Evolutionary conservation across 2,888 invertebrate species (phyloP).

Genomic region (Gasteruption jaculator): DNA sequence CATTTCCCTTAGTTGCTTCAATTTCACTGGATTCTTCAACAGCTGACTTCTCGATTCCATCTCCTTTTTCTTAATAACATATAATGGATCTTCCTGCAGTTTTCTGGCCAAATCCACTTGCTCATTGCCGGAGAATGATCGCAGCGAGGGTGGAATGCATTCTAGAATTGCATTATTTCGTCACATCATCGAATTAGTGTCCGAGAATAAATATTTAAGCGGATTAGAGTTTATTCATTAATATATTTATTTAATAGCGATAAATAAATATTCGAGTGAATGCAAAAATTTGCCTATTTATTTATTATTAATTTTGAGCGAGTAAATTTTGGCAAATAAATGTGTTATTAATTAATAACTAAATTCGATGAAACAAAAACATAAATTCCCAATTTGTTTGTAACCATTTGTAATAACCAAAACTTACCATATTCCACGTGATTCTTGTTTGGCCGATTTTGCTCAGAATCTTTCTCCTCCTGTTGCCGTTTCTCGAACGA

Average conservation of each 20-base stretch:
- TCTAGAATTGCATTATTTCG: too few species aligned
- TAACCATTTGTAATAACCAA: too few species aligned
- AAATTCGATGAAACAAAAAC: background rate
- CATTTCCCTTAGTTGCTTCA: conserved; percentile 79
- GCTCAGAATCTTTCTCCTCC: conserved; percentile 55
- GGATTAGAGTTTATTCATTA: too few species aligned
- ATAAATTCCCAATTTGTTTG: too few species aligned
- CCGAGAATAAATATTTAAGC: background rate
- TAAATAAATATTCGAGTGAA: background rate
- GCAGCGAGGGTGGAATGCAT: conserved; percentile 71
- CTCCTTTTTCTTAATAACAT: conserved; percentile 84
- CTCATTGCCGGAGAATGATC: conserved; percentile 58
- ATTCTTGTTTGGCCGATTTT: conserved; percentile 55
- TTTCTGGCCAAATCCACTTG: conserved; percentile 86
- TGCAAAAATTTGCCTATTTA: conserved; percentile 5
- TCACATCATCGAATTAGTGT: background rate
- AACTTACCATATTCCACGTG: conserved; percentile 60
- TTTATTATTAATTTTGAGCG: background rate
- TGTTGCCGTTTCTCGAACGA: conserved; percentile 65
- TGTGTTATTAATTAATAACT: conserved; percentile 4
- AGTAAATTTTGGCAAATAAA: background rate
- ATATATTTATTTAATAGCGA: conserved; percentile 1
- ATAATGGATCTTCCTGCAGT: conserved; percentile 88
- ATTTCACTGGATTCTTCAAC: conserved; percentile 85
- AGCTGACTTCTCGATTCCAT: conserved; percentile 81